A percentile compares a stretch with the other conserved stretches of the same genome.
Evolutionary conservation across 2,888 invertebrate genomes (phyloP).

Genomic region (Neocrepidodera transversa): DNA sequence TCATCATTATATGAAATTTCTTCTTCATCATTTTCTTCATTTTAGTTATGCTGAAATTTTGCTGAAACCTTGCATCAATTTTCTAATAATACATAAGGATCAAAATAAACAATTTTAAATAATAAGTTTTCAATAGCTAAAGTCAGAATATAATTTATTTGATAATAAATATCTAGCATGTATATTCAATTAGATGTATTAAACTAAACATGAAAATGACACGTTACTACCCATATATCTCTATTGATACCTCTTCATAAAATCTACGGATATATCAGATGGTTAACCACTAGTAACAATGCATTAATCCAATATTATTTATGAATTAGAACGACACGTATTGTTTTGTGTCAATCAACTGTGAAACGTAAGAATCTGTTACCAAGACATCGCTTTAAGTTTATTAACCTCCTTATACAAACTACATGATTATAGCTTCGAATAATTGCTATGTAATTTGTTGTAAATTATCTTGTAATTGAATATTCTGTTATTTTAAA

Average conservation of each 20-base stretch:
- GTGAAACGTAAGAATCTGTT: slow-evolving; percentile 23
- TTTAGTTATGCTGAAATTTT: too few relatives aligned
- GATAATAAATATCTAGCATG: too few relatives aligned
- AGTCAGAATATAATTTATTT: too few relatives aligned
- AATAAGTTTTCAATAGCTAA: too few relatives aligned
- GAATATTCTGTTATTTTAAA: slow-evolving; percentile 18
- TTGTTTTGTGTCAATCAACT: slow-evolving; percentile 27
- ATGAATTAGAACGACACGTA: slow-evolving; percentile 17
- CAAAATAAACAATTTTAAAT: too few relatives aligned
- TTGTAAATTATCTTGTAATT: slow-evolving; percentile 14
- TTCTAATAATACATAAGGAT: too few relatives aligned
- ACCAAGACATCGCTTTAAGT: slow-evolving; percentile 22
- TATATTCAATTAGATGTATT: too few relatives aligned
- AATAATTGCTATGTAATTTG: slow-evolving; percentile 19
- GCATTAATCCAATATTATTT: slow-evolving; percentile 4
- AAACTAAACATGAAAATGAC: not conserved
- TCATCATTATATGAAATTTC: too few relatives aligned
- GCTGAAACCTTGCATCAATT: too few relatives aligned
- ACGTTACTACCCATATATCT: not conserved
- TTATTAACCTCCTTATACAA: slow-evolving; percentile 21
- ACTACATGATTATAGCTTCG: slow-evolving; percentile 19
- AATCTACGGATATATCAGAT: slow-evolving; percentile 7
- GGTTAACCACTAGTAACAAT: slow-evolving; percentile 8
- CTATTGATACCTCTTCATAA: not conserved
- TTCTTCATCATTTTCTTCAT: too few relatives aligned